Percentiles rank a stretch among this genome's conserved stretches.
Conservation (phyloP, 2,113 vertebrate genomes). For the Podarcis cretensis region DNA sequence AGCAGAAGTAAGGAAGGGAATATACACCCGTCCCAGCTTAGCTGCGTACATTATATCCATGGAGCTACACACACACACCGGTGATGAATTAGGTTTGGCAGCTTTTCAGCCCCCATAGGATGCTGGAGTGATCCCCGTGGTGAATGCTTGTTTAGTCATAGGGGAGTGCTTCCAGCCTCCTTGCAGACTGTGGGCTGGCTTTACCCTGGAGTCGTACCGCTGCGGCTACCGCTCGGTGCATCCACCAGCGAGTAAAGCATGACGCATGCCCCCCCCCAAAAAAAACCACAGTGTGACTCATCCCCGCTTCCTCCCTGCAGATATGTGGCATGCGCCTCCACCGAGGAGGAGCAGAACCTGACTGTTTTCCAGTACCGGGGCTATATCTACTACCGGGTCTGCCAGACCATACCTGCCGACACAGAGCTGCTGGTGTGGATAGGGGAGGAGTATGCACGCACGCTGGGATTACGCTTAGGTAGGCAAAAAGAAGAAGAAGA, state of each 20-base stretch:
- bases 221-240: not conserved
- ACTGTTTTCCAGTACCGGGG: constrained; percentile 77
- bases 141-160: not conserved
- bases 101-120: not conserved
- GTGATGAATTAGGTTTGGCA: not conserved
- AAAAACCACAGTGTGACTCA: not conserved
- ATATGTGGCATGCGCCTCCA: constrained; percentile 73
- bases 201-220: not conserved
- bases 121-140: not conserved
- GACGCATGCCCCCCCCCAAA: not conserved
- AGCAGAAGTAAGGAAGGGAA: too few species aligned
- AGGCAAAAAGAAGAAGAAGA: not conserved
- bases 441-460: constrained; percentile 75
- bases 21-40: not conserved
- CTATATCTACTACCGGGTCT: constrained; percentile 78
- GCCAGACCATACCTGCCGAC: constrained; percentile 70
- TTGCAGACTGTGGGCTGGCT: not conserved
- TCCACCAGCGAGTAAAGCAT: not conserved
- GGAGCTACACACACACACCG: too few species aligned
- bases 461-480: constrained; percentile 76
- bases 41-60: too few species aligned
- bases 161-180: not conserved
- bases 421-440: constrained; percentile 78
- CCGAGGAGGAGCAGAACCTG: constrained; percentile 76
- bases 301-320: constrained; percentile 45